phyloP scores from a whole-genome alignment of 2,888 invertebrate genomes.

The Hypselothyrea guttata region DNA sequence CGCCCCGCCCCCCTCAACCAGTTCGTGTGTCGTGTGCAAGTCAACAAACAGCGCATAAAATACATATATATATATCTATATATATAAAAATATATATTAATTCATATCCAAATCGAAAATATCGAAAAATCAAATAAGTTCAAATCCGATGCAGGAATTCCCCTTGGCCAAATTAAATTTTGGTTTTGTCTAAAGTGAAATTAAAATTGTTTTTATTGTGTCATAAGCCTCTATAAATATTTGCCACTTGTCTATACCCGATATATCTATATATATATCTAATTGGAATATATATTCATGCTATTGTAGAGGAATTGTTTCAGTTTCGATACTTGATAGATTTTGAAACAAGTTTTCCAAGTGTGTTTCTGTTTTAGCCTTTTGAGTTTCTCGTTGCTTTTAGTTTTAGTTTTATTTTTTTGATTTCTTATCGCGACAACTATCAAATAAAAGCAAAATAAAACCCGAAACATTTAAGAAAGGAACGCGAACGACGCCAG shows the following conservation, averaged over 20 bases:
- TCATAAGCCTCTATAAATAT: too few species aligned
- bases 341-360: neutral
- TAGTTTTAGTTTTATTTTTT: conserved; percentile 29
- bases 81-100: too few species aligned
- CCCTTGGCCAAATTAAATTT: conserved; percentile 1
- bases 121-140: conserved; percentile 15
- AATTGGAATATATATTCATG: too few species aligned
- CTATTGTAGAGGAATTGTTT: too few species aligned
- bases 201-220: neutral
- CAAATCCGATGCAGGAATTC: conserved; percentile 17
- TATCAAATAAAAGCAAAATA: conserved; percentile 26
- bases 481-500: conserved; percentile 45
- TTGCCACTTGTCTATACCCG: too few species aligned
- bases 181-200: conserved; percentile 7
- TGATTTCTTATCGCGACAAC: conserved; percentile 25
- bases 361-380: conserved; percentile 20
- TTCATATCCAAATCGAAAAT: conserved; percentile 6
- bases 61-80: conserved; percentile 12
- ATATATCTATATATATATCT: too few species aligned
- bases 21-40: conserved; percentile 60
- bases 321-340: too few species aligned
- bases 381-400: conserved; percentile 6
- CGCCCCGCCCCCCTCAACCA: conserved; percentile 36
- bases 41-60: conserved; percentile 51
- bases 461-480: conserved; percentile 32